phyloP scores from a whole-genome alignment of 2,797 vertebrate genomes.

The Oreortyx pictus region DNA sequence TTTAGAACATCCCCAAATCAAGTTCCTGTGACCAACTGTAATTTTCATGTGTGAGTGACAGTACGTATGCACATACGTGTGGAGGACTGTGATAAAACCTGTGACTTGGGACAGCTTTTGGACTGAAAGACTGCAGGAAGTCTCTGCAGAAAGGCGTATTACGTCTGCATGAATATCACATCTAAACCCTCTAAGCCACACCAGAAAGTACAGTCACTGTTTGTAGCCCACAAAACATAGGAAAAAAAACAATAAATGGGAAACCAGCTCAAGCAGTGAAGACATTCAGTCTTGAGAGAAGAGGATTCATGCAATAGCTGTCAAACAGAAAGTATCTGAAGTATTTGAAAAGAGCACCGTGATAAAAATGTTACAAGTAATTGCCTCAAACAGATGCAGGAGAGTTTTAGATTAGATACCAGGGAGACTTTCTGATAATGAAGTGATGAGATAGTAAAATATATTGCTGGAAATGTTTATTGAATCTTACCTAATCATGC shows the following conservation, averaged over 20 bases:
- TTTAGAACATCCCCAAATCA: neutral
- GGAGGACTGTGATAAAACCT: neutral
- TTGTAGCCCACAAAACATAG: neutral
- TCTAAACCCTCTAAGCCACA: neutral
- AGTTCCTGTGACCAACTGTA: neutral
- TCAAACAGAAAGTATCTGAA: constrained; percentile 2
- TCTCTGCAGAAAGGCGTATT: neutral
- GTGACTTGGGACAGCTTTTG: neutral
- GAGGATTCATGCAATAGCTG: neutral
- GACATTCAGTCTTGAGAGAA: neutral
- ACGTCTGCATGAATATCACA: neutral
- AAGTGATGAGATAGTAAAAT: neutral
- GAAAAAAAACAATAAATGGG: neutral
- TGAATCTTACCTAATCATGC: no score
- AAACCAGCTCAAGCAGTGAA: neutral
- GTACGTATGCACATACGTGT: neutral
- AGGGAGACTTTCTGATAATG: neutral
- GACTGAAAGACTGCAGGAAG: neutral
- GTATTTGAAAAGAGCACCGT: neutral
- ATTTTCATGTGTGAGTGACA: neutral
- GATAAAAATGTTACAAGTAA: neutral
- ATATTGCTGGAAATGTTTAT: neutral
- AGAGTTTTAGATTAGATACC: neutral
- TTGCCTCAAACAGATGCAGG: neutral
- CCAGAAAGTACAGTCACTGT: neutral